Conservation (phyloP, 2,113 vertebrate genomes). For the Mungos mungo region DNA sequence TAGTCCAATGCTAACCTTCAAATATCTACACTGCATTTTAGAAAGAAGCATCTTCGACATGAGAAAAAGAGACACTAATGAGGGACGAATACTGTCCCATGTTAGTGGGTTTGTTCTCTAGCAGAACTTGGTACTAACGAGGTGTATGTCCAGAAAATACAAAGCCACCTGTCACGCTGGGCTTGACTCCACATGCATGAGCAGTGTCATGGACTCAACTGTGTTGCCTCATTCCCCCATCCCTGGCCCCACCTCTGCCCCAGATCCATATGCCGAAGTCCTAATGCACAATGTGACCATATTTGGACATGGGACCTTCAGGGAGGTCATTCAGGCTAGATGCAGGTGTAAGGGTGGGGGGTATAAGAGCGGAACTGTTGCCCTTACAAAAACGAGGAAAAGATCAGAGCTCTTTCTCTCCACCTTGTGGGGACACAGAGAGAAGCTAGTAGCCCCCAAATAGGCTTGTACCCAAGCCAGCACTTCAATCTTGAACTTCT, state of each 20-base stretch:
- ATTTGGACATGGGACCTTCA: neutral
- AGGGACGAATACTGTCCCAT: neutral
- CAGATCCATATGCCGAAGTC: rapidly evolving
- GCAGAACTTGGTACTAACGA: neutral
- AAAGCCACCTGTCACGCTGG: neutral
- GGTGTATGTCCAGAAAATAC: neutral
- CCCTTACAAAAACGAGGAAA: neutral
- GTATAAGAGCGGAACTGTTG: neutral
- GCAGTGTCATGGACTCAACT: rapidly evolving
- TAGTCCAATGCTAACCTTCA: neutral
- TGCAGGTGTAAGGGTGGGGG: neutral
- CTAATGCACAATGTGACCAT: neutral
- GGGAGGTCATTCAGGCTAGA: neutral
- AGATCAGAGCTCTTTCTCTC: neutral
- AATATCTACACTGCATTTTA: neutral
- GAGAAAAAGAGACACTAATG: neutral
- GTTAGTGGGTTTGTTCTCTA: neutral
- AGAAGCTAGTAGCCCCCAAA: neutral
- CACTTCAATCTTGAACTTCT: neutral
- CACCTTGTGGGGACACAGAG: neutral
- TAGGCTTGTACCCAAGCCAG: rapidly evolving
- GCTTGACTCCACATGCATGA: too few species aligned
- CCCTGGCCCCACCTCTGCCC: too few species aligned
- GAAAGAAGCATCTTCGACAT: neutral
- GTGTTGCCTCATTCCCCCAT: too few species aligned